phyloP scores from a whole-genome alignment of 2,888 invertebrate species.

The Creontiades dilutus region DNA sequence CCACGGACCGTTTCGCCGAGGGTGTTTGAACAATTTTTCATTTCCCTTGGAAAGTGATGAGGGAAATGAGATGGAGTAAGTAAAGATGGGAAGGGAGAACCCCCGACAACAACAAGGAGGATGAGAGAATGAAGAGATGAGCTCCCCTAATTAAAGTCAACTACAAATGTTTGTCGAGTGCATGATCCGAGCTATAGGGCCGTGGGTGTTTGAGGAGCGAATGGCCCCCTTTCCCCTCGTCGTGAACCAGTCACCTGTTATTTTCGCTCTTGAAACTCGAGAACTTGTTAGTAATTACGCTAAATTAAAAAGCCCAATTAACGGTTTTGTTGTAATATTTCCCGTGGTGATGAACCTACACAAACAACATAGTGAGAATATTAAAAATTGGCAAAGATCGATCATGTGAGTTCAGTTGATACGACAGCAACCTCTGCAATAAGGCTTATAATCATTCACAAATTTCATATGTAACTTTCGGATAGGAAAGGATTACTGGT shows the following conservation, averaged over 20 bases:
- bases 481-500: no score
- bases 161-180: constrained; percentile 70
- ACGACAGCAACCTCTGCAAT: no score
- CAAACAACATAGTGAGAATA: no score
- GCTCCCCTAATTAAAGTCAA: constrained; percentile 68
- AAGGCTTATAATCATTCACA: no score
- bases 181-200: constrained; percentile 48
- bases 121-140: constrained; percentile 54
- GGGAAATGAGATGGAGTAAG: background rate
- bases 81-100: constrained; percentile 10
- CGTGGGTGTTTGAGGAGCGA: constrained; percentile 58
- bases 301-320: constrained; percentile 22
- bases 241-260: background rate
- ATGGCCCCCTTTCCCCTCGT: background rate
- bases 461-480: no score
- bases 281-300: background rate
- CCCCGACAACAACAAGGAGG: background rate
- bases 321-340: no score
- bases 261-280: background rate
- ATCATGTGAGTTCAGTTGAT: no score
- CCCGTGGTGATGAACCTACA: no score
- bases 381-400: no score
- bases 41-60: constrained; percentile 52
- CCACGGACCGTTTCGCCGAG: background rate
- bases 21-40: constrained; percentile 66